These are phyloP conservation scores for Priapulus caudatus DNA, from an alignment of 2,888 invertebrate species.

Conservation along the genomic window DNA sequence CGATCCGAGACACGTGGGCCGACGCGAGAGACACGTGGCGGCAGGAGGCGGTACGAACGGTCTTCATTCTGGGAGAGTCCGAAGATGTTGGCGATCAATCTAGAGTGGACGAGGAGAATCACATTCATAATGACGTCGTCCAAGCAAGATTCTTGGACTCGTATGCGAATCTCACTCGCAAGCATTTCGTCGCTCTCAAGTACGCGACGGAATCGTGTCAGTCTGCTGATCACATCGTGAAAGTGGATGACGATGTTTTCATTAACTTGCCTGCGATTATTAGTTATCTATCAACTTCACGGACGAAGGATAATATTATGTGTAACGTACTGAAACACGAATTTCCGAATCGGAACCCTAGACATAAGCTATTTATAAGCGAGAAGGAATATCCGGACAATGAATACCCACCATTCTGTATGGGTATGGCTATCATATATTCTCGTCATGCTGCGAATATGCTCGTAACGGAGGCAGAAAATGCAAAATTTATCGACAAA, in stretches of 20 bases:
- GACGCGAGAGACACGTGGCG: not conserved
- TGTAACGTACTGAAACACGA: conserved; percentile 1
- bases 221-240: not conserved
- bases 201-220: not conserved
- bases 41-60: not conserved
- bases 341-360: not conserved
- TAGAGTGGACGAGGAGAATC: too few relatives aligned
- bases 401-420: not conserved
- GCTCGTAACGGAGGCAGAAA: not conserved
- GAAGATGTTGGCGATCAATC: too few relatives aligned
- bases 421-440: not conserved
- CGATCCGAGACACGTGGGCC: not conserved
- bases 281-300: not conserved
- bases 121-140: too few relatives aligned
- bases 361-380: not conserved
- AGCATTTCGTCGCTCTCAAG: not conserved
- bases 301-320: not conserved
- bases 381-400: not conserved
- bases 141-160: not conserved
- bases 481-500: not conserved
- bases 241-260: conserved; percentile 1
- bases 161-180: not conserved
- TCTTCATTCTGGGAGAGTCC: not conserved
- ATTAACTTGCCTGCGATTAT: not conserved
- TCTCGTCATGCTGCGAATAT: not conserved